A percentile compares a stretch with the other conserved stretches of the same genome.
Conservation (phyloP, 2,113 vertebrate species). For the Clupea harengus region DNA sequence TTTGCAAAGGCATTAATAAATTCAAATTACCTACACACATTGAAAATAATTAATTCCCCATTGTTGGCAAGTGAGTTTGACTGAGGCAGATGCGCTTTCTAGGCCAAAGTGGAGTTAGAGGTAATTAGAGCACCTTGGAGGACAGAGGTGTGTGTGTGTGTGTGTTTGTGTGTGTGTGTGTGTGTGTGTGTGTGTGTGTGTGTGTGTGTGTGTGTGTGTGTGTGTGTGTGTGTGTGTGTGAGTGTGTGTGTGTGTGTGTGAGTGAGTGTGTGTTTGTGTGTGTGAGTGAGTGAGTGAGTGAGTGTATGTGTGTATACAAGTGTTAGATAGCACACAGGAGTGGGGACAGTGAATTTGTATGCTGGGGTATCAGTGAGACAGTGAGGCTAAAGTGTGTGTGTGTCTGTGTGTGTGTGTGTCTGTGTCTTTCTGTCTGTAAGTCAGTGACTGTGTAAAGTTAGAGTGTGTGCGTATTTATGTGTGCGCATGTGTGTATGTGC, state of each 20-base stretch:
- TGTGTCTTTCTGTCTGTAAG: neutral
- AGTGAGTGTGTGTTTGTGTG: neutral
- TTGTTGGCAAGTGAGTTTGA: slow-evolving; percentile 29
- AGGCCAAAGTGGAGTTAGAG: neutral
- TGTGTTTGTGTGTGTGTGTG: slow-evolving; percentile 31
- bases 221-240: too few species aligned
- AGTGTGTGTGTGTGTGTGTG: slow-evolving; percentile 16
- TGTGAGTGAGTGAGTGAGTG: neutral
- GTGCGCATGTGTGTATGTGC: neutral
- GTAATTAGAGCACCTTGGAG: neutral
- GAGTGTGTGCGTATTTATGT: neutral
- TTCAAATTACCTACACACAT: slow-evolving; percentile 50
- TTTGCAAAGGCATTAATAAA: slow-evolving; percentile 33
- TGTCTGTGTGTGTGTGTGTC: neutral
- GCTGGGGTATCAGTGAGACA: neutral
- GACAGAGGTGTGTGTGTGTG: slow-evolving; percentile 13
- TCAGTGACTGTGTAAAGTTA: neutral
- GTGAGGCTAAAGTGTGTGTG: neutral
- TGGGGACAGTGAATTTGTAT: neutral
- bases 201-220: neutral
- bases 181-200: slow-evolving; percentile 20
- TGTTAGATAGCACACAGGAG: neutral
- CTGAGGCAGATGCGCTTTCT: slow-evolving; percentile 20
- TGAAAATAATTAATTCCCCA: slow-evolving; percentile 54
- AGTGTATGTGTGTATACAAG: neutral